Evolutionary conservation across 2,888 invertebrate genomes (phyloP), one percentile per base, ranked within the genome.

Genomic region (Standfussiana lucernea): DNA sequence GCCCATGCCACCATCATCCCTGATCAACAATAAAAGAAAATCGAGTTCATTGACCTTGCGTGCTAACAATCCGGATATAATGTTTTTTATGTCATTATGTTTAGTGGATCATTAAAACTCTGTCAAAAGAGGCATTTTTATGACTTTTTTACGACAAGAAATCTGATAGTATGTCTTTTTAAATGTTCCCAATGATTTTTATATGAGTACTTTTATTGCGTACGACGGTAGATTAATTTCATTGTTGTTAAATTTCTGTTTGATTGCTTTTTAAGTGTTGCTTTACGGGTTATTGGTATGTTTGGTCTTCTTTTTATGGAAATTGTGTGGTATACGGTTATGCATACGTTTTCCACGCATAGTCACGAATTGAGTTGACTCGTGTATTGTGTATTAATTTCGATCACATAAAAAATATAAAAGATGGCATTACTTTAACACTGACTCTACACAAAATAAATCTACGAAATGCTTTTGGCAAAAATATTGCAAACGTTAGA

Each of bases 141-240:
- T 87, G 71, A 73, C 62, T 77, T 82, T 93, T 96, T 96, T 95
- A 96, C 94, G 95, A 95, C 86, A 90, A 89, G 95, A 94, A 95
- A 95, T 96, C 93, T 92, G 94, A 95, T 95, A 94, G 93, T 94
- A 92, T 90, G 92, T 95, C 93, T 93, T 92, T 90, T 93, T 94
- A 93, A 94, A 92, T 92, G 90, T 90, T 84, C 75, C 87, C 90
- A 92, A 91, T 93, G 93, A 93, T 93, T 93, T 89, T 94, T 89
- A 90, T 88, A 88, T 82, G 79, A 81, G 78, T 84, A 82, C 83
- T 82, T 90, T 90, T 89, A 90, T 84, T 88, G 89, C 87, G 89
- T 89, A 88, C 91, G 88, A 87, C 88, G 89, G 87, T 87, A 90
- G 91, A 94, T 95, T 93, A 92, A 91, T 94, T 94, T 93, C 93